Evolutionary conservation across 1,140 invertebrate species (phyloP).

Genomic region (Solenopsis fugax): DNA sequence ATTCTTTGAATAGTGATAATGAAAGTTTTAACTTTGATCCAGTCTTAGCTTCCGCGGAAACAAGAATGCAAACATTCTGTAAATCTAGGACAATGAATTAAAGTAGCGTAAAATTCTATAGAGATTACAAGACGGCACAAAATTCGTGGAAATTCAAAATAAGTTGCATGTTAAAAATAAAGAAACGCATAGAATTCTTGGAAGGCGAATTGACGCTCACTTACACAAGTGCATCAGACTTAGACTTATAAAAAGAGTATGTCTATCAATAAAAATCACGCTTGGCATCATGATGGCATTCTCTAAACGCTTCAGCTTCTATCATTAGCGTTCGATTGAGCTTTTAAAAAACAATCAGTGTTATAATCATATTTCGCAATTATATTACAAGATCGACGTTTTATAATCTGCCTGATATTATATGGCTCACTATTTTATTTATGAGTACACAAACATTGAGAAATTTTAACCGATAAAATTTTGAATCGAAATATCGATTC

Average conservation of each 20-base stretch:
- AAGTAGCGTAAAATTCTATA: background rate
- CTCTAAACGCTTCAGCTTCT: background rate
- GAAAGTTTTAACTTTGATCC: background rate
- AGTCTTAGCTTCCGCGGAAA: background rate
- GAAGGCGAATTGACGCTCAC: background rate
- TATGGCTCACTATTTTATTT: background rate
- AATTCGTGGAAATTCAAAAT: background rate
- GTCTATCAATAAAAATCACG: conserved; percentile 31
- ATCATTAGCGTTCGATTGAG: conserved; percentile 3
- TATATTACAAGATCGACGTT: background rate
- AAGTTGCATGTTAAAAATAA: conserved; percentile 13
- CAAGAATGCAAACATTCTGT: background rate
- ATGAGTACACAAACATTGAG: background rate
- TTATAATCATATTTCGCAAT: conserved; percentile 1
- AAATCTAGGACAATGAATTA: background rate
- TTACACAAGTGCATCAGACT: background rate
- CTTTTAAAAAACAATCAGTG: background rate
- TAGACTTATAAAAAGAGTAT: conserved; percentile 10
- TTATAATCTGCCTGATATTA: background rate
- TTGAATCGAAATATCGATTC: background rate
- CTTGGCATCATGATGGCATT: conserved; percentile 2
- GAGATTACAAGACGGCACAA: background rate
- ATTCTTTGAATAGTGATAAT: conserved; percentile 9
- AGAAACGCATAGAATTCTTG: conserved; percentile 3
- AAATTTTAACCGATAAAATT: conserved; percentile 5